A percentile compares a stretch with the other conserved stretches of the same genome.
phyloP scores from a whole-genome alignment of 1,140 invertebrate species.

The Dysdera silvatica region DNA sequence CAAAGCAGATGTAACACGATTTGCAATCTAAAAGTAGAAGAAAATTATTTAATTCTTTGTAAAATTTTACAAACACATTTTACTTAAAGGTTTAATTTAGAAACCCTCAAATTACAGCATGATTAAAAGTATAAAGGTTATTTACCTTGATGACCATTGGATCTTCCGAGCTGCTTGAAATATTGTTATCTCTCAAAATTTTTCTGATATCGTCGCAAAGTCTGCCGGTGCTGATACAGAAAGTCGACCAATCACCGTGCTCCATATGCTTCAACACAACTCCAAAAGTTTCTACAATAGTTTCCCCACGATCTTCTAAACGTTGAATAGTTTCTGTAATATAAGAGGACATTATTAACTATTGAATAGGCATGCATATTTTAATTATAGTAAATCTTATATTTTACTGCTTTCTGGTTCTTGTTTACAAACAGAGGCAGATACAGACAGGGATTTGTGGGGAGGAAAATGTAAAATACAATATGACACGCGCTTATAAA shows the following conservation, averaged over 20 bases:
- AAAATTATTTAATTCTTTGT: not conserved
- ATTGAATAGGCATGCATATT: not conserved
- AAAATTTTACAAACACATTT: not conserved
- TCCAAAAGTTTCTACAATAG: slow-evolving; percentile 24
- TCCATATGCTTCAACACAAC: slow-evolving; percentile 25
- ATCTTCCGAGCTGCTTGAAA: not conserved
- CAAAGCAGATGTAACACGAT: slow-evolving; percentile 11
- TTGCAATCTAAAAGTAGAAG: slow-evolving; percentile 17
- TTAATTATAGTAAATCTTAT: not conserved
- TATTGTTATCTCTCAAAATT: slow-evolving; percentile 17
- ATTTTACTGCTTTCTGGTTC: not conserved
- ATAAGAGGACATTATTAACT: not conserved
- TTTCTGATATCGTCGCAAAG: slow-evolving; percentile 20
- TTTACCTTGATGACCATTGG: slow-evolving; percentile 10
- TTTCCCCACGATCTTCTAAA: slow-evolving; percentile 24
- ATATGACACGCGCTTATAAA: not conserved
- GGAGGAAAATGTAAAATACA: not conserved
- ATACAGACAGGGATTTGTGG: not conserved
- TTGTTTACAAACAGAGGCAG: not conserved
- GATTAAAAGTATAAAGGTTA: not conserved
- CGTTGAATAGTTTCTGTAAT: slow-evolving; percentile 19
- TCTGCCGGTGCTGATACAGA: slow-evolving; percentile 22
- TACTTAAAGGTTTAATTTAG: not conserved
- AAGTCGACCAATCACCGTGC: slow-evolving; percentile 26
- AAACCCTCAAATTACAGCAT: not conserved